Percentiles rank a stretch among this genome's conserved stretches.
phyloP scores from a whole-genome alignment of 2,888 invertebrate species.

The Galeopsomyia nigrocyanea region DNA sequence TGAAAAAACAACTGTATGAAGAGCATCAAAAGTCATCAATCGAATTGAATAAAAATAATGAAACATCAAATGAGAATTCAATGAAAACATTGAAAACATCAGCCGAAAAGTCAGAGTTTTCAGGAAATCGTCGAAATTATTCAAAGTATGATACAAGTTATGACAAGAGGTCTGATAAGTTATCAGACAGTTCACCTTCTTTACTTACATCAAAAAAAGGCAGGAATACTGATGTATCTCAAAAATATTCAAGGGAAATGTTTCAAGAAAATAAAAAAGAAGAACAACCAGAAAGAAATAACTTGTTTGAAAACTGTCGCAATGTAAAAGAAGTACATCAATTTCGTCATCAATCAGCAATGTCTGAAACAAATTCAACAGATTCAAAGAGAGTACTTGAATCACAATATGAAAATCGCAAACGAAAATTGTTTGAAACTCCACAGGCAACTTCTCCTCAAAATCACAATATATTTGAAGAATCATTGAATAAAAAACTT shows the following conservation, averaged over 20 bases:
- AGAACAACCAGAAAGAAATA: background rate
- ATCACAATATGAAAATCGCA: too few species aligned
- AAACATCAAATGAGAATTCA: background rate
- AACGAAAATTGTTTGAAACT: too few species aligned
- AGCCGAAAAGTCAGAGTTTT: background rate
- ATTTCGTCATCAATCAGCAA: too few species aligned
- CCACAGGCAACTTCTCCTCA: too few species aligned
- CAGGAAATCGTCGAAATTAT: background rate
- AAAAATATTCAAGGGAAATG: background rate
- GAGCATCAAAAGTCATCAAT: background rate
- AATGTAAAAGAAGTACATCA: background rate
- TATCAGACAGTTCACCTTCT: background rate
- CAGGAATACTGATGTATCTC: background rate
- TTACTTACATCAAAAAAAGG: background rate
- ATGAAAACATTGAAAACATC: background rate
- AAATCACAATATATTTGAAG: too few species aligned
- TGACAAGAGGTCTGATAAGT: background rate
- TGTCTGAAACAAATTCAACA: too few species aligned
- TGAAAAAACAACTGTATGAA: background rate
- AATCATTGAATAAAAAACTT: too few species aligned
- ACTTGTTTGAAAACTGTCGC: background rate
- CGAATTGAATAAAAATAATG: background rate
- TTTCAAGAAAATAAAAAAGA: slow-evolving; percentile 10
- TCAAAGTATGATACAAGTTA: background rate
- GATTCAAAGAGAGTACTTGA: too few species aligned